Evolutionary conservation across 2,113 vertebrate species (phyloP).

Genomic region (Xerus inauris): DNA sequence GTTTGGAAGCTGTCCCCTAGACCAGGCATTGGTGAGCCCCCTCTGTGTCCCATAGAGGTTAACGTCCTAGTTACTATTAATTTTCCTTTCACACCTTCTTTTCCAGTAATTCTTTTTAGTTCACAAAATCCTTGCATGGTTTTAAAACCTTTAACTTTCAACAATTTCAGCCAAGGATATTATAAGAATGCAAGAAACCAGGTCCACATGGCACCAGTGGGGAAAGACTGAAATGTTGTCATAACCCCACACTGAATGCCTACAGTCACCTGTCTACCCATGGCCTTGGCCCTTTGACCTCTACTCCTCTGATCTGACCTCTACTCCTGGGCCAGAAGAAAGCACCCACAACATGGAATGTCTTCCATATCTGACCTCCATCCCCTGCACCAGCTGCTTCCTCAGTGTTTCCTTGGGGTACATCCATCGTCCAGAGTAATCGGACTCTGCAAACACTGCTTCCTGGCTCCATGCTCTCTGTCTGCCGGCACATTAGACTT

Average conservation of each 20-base stretch:
- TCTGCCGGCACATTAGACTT: neutral
- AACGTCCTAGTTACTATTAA: neutral
- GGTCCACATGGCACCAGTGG: neutral
- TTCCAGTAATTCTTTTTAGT: neutral
- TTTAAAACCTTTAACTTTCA: neutral
- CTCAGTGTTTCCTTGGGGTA: neutral
- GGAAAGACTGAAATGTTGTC: neutral
- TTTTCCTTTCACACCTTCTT: neutral
- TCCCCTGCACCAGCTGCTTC: neutral
- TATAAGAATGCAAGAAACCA: neutral
- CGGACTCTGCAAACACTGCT: neutral
- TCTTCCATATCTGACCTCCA: neutral
- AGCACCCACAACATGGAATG: neutral
- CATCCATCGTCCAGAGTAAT: fast-evolving
- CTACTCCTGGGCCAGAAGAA: neutral
- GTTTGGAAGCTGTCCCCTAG: neutral
- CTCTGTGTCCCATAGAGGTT: neutral
- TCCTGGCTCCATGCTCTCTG: neutral
- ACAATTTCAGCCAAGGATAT: neutral
- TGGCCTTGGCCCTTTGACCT: neutral
- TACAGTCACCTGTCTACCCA: neutral
- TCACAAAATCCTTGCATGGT: neutral
- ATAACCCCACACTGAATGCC: neutral
- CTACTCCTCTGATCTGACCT: neutral
- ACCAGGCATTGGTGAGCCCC: neutral